Evolutionary conservation across 2,113 vertebrate species (phyloP), one percentile per base, ranked within the genome.

Genomic region (Rhodinocichla rosea): DNA sequence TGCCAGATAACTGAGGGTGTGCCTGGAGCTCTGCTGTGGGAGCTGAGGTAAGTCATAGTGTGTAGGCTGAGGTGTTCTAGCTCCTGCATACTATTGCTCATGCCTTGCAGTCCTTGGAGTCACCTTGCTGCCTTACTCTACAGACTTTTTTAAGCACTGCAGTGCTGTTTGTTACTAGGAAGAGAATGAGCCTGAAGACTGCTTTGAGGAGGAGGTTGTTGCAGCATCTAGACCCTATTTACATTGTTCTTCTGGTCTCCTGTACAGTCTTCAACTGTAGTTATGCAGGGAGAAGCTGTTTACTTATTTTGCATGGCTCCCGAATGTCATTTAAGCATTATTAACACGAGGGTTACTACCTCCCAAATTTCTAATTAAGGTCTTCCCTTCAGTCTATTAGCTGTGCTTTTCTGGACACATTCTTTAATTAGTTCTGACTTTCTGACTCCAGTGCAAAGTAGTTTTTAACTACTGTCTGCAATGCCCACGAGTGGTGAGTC

Each of bases 351-450:
- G 94, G 89, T 75, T 87, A 69, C 80, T 93, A 90, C 83, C 65
- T 88, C 90, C 86, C 85, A 90, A 45, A 95, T 96, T 96, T 94
- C 95, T 94, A 97, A 96, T 96, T 96, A 93, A 96, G 83, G 80
- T 87, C 95, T 95, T 97, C 82, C 92, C 47, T 93, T 97, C 52
- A 87, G 92, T 81, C 90, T 95, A 92, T 93, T 96, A 95, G 68
- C 71, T 93, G 71, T 64, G 49, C 70, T 96, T 97, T 90, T 96
- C 79, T 87, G 96, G 96, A 95, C 96, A 75, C 71, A 81, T 96
- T 93, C 94, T 89, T 96, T 96, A 96, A 96, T 97, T 97, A 97
- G 95, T 94, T 96, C 95, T 97, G 95, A 97, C 94, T 97, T 96
- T 96, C 94, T 90, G 94, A 96, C 90, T 97, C 85, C 86, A 64